Percentiles rank a stretch among this genome's conserved stretches.
Evolutionary conservation across 2,888 invertebrate genomes (phyloP).

Genomic region (Griposia aprilina): DNA sequence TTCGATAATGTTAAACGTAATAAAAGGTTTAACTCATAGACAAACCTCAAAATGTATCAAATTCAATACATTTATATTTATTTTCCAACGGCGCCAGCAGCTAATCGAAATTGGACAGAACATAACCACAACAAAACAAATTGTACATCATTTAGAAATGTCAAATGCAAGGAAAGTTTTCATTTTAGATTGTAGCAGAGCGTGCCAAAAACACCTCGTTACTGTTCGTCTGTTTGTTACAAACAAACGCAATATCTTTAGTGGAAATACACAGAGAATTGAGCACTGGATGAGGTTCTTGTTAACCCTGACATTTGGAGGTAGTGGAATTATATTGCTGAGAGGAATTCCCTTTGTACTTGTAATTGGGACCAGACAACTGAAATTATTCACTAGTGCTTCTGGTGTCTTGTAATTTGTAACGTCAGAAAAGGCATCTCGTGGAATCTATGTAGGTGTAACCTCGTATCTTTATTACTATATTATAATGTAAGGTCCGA

Average conservation of each 20-base stretch:
- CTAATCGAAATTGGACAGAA: background rate
- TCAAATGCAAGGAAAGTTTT: conserved; percentile 51
- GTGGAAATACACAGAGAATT: conserved; percentile 51
- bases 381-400: background rate
- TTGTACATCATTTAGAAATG: conserved; percentile 46
- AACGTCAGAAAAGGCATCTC: background rate
- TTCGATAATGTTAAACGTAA: background rate
- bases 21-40: background rate
- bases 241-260: conserved; percentile 45
- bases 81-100: background rate
- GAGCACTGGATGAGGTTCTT: conserved; percentile 25
- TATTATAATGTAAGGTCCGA: background rate
- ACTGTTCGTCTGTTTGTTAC: conserved; percentile 23
- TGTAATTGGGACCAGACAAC: background rate
- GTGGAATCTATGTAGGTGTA: background rate
- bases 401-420: background rate
- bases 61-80: background rate
- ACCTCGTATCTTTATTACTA: background rate
- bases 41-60: background rate
- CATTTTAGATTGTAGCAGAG: conserved; percentile 26
- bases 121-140: conserved; percentile 13
- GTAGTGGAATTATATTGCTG: background rate
- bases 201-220: conserved; percentile 61
- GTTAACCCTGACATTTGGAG: conserved; percentile 38
- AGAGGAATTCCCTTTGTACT: conserved; percentile 31